phyloP scores from a whole-genome alignment of 1,140 invertebrate species.

The Lepidurus couesii region DNA sequence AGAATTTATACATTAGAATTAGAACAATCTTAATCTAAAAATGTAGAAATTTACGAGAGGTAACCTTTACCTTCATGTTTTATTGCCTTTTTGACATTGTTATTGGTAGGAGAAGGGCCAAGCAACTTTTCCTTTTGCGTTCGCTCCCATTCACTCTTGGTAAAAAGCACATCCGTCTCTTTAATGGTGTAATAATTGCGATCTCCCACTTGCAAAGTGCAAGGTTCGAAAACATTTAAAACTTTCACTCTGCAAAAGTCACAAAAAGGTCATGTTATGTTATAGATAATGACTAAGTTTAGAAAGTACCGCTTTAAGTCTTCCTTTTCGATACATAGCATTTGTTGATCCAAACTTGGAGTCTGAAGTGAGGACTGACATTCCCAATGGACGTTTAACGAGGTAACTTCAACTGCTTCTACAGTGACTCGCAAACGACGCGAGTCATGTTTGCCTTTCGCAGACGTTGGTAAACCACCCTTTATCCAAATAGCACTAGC shows the following conservation, averaged over 20 bases:
- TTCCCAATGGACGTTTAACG: slow-evolving; percentile 72
- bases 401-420: slow-evolving; percentile 56
- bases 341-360: slow-evolving; percentile 53
- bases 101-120: background rate
- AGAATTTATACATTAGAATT: too few species aligned
- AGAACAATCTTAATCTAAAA: too few species aligned
- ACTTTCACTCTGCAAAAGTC: slow-evolving; percentile 57
- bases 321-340: slow-evolving; percentile 63
- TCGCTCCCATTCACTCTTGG: slow-evolving; percentile 51
- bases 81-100: background rate
- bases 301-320: slow-evolving; percentile 56
- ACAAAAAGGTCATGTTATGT: slow-evolving; percentile 29
- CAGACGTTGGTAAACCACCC: slow-evolving; percentile 34
- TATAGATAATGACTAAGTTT: background rate
- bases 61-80: background rate
- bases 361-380: slow-evolving; percentile 63
- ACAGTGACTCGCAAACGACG: slow-evolving; percentile 49
- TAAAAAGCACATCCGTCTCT: slow-evolving; percentile 53
- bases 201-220: slow-evolving; percentile 80
- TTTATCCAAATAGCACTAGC: slow-evolving; percentile 73
- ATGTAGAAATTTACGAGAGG: background rate
- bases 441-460: background rate
- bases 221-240: slow-evolving; percentile 80
- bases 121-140: slow-evolving; percentile 23
- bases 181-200: slow-evolving; percentile 62